Conservation (phyloP, 2,888 invertebrate species). For the Leptopilina drosophilae region DNA sequence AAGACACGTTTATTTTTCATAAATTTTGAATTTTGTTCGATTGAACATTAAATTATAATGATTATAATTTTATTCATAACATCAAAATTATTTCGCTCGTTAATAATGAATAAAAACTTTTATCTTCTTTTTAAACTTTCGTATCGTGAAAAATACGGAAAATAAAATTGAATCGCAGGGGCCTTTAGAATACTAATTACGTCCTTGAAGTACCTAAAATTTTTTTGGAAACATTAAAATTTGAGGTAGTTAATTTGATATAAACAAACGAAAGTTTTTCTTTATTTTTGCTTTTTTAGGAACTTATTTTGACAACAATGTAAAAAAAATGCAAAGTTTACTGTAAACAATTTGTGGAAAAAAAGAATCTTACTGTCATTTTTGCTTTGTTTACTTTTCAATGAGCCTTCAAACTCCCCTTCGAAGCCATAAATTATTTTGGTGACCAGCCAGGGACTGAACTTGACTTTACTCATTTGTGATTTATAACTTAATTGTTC, state of each 20-base stretch:
- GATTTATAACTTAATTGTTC: constrained; percentile 20
- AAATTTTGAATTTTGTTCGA: too few relatives aligned
- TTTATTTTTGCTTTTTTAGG: too few relatives aligned
- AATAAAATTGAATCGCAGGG: not conserved
- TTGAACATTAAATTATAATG: too few relatives aligned
- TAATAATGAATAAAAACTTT: too few relatives aligned
- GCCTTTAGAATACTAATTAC: not conserved
- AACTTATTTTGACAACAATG: not conserved
- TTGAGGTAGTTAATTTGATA: constrained; percentile 2
- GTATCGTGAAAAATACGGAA: not conserved
- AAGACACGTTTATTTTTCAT: too few relatives aligned
- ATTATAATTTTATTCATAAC: too few relatives aligned
- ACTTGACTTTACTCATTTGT: not conserved
- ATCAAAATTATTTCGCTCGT: too few relatives aligned
- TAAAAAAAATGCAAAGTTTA: not conserved
- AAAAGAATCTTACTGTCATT: constrained; percentile 3
- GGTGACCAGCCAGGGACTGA: constrained; percentile 1
- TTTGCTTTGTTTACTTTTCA: constrained; percentile 32
- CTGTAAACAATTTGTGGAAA: too few relatives aligned
- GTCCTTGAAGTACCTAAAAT: not conserved
- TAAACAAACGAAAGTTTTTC: constrained; percentile 2
- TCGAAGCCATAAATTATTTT: constrained; percentile 14
- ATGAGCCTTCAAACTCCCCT: constrained; percentile 4
- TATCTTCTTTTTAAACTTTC: not conserved
- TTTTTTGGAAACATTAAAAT: not conserved